phyloP scores from a whole-genome alignment of 2,888 invertebrate species.

The Byasa hedistus region DNA sequence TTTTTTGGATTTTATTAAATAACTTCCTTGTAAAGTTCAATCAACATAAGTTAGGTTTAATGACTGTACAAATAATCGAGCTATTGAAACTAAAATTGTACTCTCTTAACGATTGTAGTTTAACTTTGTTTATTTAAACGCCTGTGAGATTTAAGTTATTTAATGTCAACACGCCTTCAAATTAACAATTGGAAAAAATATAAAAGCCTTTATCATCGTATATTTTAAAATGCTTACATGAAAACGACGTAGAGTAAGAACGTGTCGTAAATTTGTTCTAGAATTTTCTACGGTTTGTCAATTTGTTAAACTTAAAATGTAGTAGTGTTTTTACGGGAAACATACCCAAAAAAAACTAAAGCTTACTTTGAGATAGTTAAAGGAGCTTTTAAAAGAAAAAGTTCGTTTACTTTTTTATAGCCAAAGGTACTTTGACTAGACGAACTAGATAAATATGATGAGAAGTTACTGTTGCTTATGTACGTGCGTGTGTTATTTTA shows the following conservation, averaged over 20 bases:
- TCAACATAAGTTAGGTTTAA: conserved; percentile 6
- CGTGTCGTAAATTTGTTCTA: no score
- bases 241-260: no score
- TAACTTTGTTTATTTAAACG: conserved; percentile 12
- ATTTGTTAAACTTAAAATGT: no score
- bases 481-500: no score
- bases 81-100: conserved; percentile 10
- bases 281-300: no score
- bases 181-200: not conserved
- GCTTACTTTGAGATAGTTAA: no score
- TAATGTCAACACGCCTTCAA: not conserved
- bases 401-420: not conserved
- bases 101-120: conserved; percentile 11
- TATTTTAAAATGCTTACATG: no score
- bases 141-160: not conserved
- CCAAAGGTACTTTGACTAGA: not conserved
- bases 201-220: not conserved
- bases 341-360: no score
- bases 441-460: not conserved
- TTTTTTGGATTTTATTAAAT: not conserved
- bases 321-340: no score
- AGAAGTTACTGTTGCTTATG: no score
- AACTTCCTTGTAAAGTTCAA: not conserved
- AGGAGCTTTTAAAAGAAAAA: not conserved
- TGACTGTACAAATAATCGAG: conserved; percentile 7